These are phyloP conservation scores for Euthynnus affinis DNA, from an alignment of 2,797 vertebrate genomes.

Conservation along the genomic window DNA sequence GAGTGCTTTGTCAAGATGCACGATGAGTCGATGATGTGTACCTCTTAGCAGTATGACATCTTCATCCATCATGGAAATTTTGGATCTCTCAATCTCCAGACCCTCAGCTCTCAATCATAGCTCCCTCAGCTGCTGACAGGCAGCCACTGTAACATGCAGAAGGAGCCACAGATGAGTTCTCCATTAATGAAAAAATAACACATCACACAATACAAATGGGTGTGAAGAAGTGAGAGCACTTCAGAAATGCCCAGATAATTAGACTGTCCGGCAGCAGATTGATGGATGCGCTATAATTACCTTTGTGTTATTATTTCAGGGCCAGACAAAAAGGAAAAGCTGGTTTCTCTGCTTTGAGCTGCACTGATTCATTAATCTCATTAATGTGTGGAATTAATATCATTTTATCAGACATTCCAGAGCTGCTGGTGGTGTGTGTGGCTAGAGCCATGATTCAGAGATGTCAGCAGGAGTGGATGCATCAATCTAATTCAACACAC, in stretches of 20 bases:
- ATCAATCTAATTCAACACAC: slow-evolving; percentile 91
- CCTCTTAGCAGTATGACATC: slow-evolving; percentile 85
- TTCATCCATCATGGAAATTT: slow-evolving; percentile 88
- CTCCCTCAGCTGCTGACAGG: slow-evolving; percentile 73
- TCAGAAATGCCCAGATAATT: slow-evolving; percentile 92
- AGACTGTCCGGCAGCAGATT: slow-evolving; percentile 90
- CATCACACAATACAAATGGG: slow-evolving; percentile 89
- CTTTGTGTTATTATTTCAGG: slow-evolving; percentile 97
- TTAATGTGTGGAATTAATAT: slow-evolving; percentile 99
- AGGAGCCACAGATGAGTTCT: slow-evolving; percentile 79
- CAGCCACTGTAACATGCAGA: slow-evolving; percentile 86
- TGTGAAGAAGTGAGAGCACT: slow-evolving; percentile 86
- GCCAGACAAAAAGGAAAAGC: slow-evolving; percentile 89
- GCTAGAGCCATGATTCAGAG: slow-evolving; percentile 91
- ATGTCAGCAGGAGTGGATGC: slow-evolving; percentile 88
- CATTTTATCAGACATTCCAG: slow-evolving; percentile 99
- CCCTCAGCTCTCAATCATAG: slow-evolving; percentile 82
- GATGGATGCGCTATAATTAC: slow-evolving; percentile 99
- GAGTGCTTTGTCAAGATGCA: slow-evolving; percentile 83
- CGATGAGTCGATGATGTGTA: slow-evolving; percentile 84
- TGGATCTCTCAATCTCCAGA: slow-evolving; percentile 85
- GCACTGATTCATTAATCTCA: slow-evolving; percentile 98
- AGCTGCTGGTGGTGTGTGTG: slow-evolving; percentile 90
- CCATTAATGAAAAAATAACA: slow-evolving; percentile 92
- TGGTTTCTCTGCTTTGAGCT: slow-evolving; percentile 87